Percentiles rank a stretch among this genome's conserved stretches.
Evolutionary conservation across 2,888 invertebrate genomes (phyloP).

Genomic region (Parnassius orleans): DNA sequence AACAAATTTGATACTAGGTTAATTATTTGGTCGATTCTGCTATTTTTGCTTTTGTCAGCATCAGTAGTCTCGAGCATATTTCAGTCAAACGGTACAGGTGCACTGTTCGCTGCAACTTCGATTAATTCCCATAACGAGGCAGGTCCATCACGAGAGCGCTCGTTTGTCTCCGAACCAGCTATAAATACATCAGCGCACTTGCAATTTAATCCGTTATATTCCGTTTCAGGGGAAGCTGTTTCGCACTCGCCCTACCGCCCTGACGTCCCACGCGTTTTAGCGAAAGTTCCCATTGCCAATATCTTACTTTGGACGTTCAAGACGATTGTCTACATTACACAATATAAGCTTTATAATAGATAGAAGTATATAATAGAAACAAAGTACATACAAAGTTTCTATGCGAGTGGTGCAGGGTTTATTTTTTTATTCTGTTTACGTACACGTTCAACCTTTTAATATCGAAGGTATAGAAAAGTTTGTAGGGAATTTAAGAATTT

Average conservation of each 20-base stretch:
- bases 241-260: constrained; percentile 49
- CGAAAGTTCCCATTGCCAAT: constrained; percentile 67
- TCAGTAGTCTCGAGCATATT: constrained; percentile 54
- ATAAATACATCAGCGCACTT: constrained; percentile 80
- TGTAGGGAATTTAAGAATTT: constrained; percentile 62
- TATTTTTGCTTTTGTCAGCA: constrained; percentile 37
- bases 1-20: constrained; percentile 15
- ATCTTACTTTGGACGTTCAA: constrained; percentile 39
- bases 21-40: constrained; percentile 19
- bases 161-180: constrained; percentile 78
- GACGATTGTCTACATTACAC: constrained; percentile 20
- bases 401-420: constrained; percentile 10
- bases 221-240: constrained; percentile 58
- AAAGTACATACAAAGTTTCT: background rate
- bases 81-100: constrained; percentile 72
- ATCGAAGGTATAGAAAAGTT: constrained; percentile 44
- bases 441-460: constrained; percentile 33
- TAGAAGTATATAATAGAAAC: no score
- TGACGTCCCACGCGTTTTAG: constrained; percentile 47
- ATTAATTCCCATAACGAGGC: constrained; percentile 81
- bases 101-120: constrained; percentile 71
- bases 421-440: constrained; percentile 29
- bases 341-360: background rate
- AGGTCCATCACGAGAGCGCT: constrained; percentile 77
- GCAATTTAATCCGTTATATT: constrained; percentile 78